Evolutionary conservation across 2,113 vertebrate species (phyloP).

Genomic region (Oreotrochilus melanogaster): DNA sequence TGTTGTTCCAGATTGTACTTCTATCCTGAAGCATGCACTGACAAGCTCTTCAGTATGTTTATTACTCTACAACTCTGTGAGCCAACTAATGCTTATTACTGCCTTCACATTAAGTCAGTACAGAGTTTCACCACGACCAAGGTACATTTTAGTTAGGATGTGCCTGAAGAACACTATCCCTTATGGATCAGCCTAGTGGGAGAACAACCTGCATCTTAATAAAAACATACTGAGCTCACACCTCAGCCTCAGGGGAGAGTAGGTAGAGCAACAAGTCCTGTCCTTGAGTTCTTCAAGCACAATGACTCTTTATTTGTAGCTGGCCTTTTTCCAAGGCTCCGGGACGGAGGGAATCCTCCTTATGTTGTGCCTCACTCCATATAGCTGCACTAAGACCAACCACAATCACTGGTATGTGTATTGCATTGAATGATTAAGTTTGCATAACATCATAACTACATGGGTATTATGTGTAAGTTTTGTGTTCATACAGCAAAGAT

Average conservation of each 20-base stretch:
- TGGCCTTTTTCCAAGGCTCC: background rate
- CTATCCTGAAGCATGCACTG: background rate
- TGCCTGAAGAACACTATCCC: background rate
- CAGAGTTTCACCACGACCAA: background rate
- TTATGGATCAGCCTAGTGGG: background rate
- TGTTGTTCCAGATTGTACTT: conserved; percentile 5
- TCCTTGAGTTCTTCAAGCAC: background rate
- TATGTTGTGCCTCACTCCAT: background rate
- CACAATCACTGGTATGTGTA: background rate
- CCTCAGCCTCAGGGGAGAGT: background rate
- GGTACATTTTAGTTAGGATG: background rate
- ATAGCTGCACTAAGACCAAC: background rate
- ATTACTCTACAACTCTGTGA: background rate
- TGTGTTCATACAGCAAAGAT: background rate
- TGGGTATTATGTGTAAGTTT: background rate
- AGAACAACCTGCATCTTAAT: background rate
- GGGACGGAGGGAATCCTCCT: background rate
- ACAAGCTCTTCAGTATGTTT: conserved; percentile 17
- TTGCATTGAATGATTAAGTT: background rate
- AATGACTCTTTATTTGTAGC: background rate
- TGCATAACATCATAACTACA: background rate
- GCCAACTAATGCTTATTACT: background rate
- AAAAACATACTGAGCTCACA: background rate
- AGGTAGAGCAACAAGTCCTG: background rate
- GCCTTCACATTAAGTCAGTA: background rate